phyloP scores from a whole-genome alignment of 2,113 vertebrate genomes.

The Eidolon helvum region DNA sequence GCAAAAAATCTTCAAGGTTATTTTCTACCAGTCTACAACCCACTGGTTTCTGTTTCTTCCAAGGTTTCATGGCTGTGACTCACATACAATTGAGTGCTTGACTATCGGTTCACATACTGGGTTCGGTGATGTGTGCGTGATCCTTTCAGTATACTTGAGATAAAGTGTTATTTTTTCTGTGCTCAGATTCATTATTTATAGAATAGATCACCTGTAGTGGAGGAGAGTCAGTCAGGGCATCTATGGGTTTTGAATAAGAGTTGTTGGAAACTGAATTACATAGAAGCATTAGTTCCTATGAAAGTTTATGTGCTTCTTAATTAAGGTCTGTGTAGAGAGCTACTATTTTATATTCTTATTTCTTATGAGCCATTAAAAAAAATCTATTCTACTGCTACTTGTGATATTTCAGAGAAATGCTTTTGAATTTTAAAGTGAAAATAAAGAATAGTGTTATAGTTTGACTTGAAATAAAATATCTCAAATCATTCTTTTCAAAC shows the following conservation, averaged over 20 bases:
- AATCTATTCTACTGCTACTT: neutral
- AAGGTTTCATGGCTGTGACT: slow-evolving; percentile 2
- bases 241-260: neutral
- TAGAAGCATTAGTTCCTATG: neutral
- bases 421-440: slow-evolving; percentile 16
- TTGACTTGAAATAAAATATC: neutral
- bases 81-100: slow-evolving; percentile 30
- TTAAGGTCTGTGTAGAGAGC: neutral
- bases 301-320: neutral
- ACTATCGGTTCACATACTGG: neutral
- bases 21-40: neutral
- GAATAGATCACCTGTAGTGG: neutral
- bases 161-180: slow-evolving; percentile 45
- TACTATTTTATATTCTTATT: slow-evolving; percentile 7
- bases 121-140: neutral
- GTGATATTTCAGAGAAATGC: neutral
- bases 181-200: slow-evolving; percentile 28
- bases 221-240: neutral
- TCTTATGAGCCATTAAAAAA: neutral
- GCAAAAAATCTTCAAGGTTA: neutral
- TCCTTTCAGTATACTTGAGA: neutral
- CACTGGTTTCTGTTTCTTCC: neutral
- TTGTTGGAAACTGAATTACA: slow-evolving; percentile 14
- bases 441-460: neutral
- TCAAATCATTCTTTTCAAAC: neutral